Base-by-base conservation (phyloP, 2,797 vertebrate species). In the Darevskia mixta region DNA sequence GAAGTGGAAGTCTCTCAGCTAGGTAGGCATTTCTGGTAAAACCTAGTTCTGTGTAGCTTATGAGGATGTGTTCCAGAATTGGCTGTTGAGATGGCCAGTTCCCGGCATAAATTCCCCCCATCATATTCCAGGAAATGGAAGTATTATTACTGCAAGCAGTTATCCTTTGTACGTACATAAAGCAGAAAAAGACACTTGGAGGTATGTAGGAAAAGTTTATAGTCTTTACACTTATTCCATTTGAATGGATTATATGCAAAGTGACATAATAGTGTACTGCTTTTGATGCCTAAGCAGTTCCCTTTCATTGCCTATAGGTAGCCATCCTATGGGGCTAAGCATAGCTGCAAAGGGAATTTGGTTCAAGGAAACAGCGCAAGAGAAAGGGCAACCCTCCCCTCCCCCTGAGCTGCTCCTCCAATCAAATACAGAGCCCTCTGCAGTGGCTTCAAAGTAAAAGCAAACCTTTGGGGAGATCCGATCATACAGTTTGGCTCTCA, bases 141-240 rank as follows among this genome's bases (percentile, higher is more conserved):
- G 5, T 55, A 85, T 1, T 81, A 2, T 55, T 6, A 7, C 38
- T 89, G 86, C 89, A 88, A 89, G 88, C 83, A 90, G 93, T 88
- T 86, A 38, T 75, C 86, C 90, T 87, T 88, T 91, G 91, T 87
- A 10, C 38, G 78, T 80, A 82, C 0, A 0, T 77, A 66, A 82
- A 3, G 25, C 79, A 83, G 66, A 77, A 79, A 88, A 38, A 8
- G 90, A 86, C 66, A n/a, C 0, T 32, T 89, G 89, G 77, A 88
- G 85, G 29, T 38, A 83, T 89, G 88, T 76, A 76, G 61, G 45
- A 83, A 72, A 94, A 91, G n/a, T 82, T 89, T 66, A 88, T 89
- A 93, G 91, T 88, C 92, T 93, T 90, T 79, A 13, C 73, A 85
- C 5, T 0, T 9, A 85, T 15, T 86, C 90, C 91, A 38, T 93